Base-by-base conservation (phyloP, 2,888 invertebrate species). In the Lycophotia porphyrea region DNA sequence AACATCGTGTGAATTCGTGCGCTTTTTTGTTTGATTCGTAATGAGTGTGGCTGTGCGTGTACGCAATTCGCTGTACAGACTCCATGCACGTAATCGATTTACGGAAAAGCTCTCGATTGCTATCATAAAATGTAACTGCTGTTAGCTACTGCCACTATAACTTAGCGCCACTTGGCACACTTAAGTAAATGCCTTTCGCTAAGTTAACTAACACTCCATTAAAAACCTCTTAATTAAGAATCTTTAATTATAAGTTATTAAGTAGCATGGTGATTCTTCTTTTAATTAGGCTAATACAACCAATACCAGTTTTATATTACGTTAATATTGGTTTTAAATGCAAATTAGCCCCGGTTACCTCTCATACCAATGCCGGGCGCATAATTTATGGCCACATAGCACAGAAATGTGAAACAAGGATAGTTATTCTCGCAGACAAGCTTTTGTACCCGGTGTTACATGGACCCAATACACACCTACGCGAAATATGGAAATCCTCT, bases 1-100 rank as follows among this genome's bases (percentile, higher is more conserved):
- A 86, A 86, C 74, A 83, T 76, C 84, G 87, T 87, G 88, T 87
- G 87, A 88, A 85, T 83, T 79, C 69, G 79, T 82, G 75, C 75
- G 82, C 71, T 84, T 88, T 87, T 88, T 85, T 82, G 76, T 77
- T 80, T 65, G 74, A 34, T 15, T 69, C 74, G 75, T 84, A 80
- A 80, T 81, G 78, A 81, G 74, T 52, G 69, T 58, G 58, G 18
- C 31, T 8, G 58, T 78, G 81, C 81, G 78, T 71, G 71, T 77
- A 79, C 78, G 84, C 87, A 84, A 76, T 68, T 63, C 44, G 47
- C 61, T 77, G 55, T 66, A 77, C 39, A 73, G 71, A 27, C 83
- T 71, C 61, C 58, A 11, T 60, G 44, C 39, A 74, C 83, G 85
- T 85, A 83, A 83, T 74, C 71, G 64, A 67, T 74, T 71, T 67